A percentile compares a stretch with the other conserved stretches of the same genome.
phyloP scores from a whole-genome alignment of 2,888 invertebrate genomes.

The Leptarthrus brevirostris region DNA sequence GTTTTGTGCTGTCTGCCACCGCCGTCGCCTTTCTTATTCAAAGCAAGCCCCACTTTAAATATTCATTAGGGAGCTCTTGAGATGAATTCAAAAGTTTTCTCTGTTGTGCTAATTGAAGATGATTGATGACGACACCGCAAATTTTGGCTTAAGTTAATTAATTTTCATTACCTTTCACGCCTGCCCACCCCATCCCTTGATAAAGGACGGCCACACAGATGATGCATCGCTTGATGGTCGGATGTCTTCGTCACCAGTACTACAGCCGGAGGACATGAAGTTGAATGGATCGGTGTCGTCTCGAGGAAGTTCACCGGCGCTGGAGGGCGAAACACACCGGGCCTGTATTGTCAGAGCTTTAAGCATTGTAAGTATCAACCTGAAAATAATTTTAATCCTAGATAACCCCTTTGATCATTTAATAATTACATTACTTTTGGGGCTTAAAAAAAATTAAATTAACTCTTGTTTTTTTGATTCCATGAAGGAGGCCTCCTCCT shows the following conservation, averaged over 20 bases:
- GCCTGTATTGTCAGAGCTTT: slow-evolving; percentile 66
- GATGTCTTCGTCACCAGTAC: slow-evolving; percentile 61
- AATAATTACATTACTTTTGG: too few species aligned
- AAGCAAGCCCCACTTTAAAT: slow-evolving; percentile 29
- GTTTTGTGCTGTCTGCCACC: slow-evolving; percentile 19
- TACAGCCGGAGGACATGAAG: slow-evolving; percentile 61
- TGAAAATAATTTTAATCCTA: not conserved
- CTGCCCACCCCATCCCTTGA: too few species aligned
- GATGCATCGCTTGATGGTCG: slow-evolving; percentile 63
- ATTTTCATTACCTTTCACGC: slow-evolving; percentile 52
- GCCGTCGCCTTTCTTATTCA: slow-evolving; percentile 24
- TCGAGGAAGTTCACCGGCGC: slow-evolving; percentile 64
- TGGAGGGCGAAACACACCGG: slow-evolving; percentile 53
- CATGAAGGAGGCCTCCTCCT: slow-evolving; percentile 55
- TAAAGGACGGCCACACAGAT: slow-evolving; percentile 63
- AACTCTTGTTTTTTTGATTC: not conserved
- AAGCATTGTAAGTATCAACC: slow-evolving; percentile 65
- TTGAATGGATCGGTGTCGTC: slow-evolving; percentile 64
- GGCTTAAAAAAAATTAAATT: not conserved
- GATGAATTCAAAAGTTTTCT: slow-evolving; percentile 30
- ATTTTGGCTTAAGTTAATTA: slow-evolving; percentile 53
- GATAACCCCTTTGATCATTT: not conserved
- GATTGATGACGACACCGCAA: slow-evolving; percentile 54
- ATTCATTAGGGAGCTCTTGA: slow-evolving; percentile 40
- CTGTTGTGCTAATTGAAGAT: slow-evolving; percentile 52